These are phyloP conservation scores for Saccopteryx bilineata DNA, from an alignment of 2,113 vertebrate species.

Conservation along the genomic window DNA sequence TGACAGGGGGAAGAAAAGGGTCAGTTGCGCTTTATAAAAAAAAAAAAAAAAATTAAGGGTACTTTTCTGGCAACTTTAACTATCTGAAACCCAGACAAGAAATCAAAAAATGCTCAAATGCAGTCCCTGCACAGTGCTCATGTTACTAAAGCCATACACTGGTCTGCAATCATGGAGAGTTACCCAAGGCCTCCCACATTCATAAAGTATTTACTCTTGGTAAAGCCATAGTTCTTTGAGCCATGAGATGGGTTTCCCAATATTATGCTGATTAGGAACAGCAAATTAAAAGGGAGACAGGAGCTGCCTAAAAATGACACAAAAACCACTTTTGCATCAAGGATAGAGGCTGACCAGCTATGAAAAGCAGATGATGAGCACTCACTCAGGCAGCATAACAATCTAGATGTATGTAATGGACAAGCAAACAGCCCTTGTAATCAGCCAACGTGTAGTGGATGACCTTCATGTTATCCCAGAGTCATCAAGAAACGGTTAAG, in stretches of 20 bases:
- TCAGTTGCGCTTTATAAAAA: not conserved
- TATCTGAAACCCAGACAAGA: not conserved
- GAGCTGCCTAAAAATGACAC: not conserved
- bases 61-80: not conserved
- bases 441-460: not conserved
- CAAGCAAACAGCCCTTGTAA: not conserved
- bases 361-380: conserved; percentile 20
- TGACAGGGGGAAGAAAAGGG: not conserved
- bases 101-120: conserved; percentile 25
- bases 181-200: not conserved
- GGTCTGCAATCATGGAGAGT: not conserved
- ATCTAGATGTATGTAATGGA: not conserved
- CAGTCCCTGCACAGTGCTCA: not conserved
- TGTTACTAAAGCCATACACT: not conserved
- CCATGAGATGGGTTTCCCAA: not conserved
- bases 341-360: not conserved
- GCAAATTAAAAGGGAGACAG: not conserved
- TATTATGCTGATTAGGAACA: not conserved
- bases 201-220: not conserved
- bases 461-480: not conserved
- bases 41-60: not conserved
- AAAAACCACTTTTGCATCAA: not conserved
- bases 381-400: conserved; percentile 37
- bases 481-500: not conserved
- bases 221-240: not conserved